phyloP scores from a whole-genome alignment of 2,888 invertebrate species.

The Acleris laterana region DNA sequence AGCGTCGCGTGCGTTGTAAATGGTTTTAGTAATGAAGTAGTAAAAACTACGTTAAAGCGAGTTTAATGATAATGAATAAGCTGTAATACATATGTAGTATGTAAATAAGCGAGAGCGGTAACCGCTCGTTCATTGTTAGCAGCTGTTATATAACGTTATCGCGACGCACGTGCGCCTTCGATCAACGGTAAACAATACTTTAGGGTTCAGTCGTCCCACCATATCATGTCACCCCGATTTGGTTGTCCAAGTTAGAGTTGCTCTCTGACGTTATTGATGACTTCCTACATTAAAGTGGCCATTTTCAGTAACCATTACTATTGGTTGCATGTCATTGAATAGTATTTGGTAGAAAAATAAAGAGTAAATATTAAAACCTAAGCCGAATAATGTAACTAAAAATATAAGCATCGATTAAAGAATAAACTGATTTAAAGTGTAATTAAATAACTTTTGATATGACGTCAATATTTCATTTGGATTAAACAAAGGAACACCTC shows the following conservation, averaged over 20 bases:
- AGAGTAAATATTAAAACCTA: too few species aligned
- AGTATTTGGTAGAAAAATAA: too few species aligned
- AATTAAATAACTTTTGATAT: neutral
- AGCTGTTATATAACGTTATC: constrained; percentile 37
- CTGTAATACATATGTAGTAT: constrained; percentile 3
- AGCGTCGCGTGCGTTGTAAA: neutral
- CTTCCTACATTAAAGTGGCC: too few species aligned
- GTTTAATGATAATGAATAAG: constrained; percentile 4
- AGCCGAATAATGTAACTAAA: too few species aligned
- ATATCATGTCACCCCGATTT: too few species aligned
- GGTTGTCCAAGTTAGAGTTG: too few species aligned
- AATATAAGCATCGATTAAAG: neutral
- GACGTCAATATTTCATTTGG: constrained; percentile 21
- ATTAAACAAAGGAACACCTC: constrained; percentile 19
- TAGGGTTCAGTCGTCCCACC: neutral
- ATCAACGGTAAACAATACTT: neutral
- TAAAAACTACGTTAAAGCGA: constrained; percentile 5
- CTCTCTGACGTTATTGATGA: too few species aligned
- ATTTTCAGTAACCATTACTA: too few species aligned
- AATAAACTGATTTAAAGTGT: neutral
- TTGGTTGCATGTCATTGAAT: too few species aligned
- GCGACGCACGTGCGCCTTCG: constrained; percentile 1
- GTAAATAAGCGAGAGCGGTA: constrained; percentile 33
- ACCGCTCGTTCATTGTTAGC: constrained; percentile 41
- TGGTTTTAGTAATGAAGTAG: neutral